Evolutionary conservation across 2,888 invertebrate species (phyloP), one percentile per base, ranked within the genome.

Genomic region (Lottia scabra): DNA sequence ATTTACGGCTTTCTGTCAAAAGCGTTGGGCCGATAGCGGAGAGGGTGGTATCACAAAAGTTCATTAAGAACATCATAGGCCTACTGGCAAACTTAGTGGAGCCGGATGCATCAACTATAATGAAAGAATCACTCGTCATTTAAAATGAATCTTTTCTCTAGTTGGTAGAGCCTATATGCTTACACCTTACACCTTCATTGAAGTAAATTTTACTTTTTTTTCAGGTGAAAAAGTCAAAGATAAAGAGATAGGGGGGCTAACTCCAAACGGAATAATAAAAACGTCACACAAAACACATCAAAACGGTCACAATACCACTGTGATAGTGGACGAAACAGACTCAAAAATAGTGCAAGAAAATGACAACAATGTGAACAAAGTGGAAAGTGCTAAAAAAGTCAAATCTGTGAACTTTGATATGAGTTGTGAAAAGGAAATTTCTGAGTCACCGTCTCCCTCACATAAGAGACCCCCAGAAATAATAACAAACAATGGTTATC

Each of bases 191-290:
- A n/a, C n/a, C n/a, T n/a, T n/a, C n/a, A n/a, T n/a, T n/a, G n/a
- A n/a, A n/a, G n/a, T n/a, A n/a, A n/a, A n/a, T n/a, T n/a, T n/a
- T n/a, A n/a, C n/a, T n/a, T n/a, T n/a, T n/a, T n/a, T n/a, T n/a
- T n/a, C n/a, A n/a, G n/a, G n/a, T n/a, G n/a, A n/a, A n/a, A n/a
- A n/a, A 38, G 38, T 38, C 38, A 10, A 6, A 38, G 38, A 38
- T 38, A 38, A 38, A 38, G 8, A 38, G 10, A 38, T 38, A 38
- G 38, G 10, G 38, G 38, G 38, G 38, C 10, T 38, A 69, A 69
- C 63, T 19, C 45, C 45, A 15, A 69, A 63, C 45, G 44, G 63
- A 30, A 23, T 69, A 45, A 69, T 23, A 63, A 69, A 63, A 63
- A 30, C 68, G 26, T 26, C 63, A 43, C 63, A 63, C 44, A n/a